Evolutionary conservation across 2,113 vertebrate genomes (phyloP), one percentile per base, ranked within the genome.

Genomic region (Tapirus terrestris): DNA sequence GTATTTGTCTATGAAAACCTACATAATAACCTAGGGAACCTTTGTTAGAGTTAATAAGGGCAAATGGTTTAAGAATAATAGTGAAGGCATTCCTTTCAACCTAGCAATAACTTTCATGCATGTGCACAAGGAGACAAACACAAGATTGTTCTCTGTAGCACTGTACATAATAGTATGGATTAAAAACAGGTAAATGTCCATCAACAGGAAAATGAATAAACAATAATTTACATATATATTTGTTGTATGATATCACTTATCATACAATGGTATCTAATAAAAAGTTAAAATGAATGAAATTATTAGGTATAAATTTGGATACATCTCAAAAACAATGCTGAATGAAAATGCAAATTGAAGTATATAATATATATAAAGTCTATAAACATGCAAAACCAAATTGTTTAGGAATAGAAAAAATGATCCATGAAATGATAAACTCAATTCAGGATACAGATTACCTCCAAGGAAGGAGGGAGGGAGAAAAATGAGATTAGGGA

Each of bases 261-360:
- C n/a, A 68, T 18, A 39, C 4, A 92, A 39, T n/a, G 33, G 20
- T 63, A 91, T 84, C 56, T 73, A 10, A 67, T 67, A 94, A 94
- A 91, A 92, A 89, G 23, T 72, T 79, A 89, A 96, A 89, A 89
- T 67, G 11, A 94, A 94, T 79, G 29, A 94, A 75, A 27, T 20
- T 84, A 90, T 2, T 2, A 39, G 27, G 39, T 53, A 75, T 53
- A 91, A 94, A 91, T 72, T 63, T 65, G 5, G 12, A 86, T 43
- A 81, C 8, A 80, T 29, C 36, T 86, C 65, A 79, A 73, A 92
- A 92, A 80, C 6, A 72, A 77, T 36, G 61, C 27, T 89, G 39
- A 89, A 23, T 67, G 48, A 68, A 94, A 94, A 82, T 16, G 7
- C 51, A 91, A 76, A 43, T 8, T 87, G 6, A 97, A 70, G 23